Evolutionary conservation across 2,113 vertebrate species (phyloP), one percentile per base, ranked within the genome.

Genomic region (Arothron firmamentum): DNA sequence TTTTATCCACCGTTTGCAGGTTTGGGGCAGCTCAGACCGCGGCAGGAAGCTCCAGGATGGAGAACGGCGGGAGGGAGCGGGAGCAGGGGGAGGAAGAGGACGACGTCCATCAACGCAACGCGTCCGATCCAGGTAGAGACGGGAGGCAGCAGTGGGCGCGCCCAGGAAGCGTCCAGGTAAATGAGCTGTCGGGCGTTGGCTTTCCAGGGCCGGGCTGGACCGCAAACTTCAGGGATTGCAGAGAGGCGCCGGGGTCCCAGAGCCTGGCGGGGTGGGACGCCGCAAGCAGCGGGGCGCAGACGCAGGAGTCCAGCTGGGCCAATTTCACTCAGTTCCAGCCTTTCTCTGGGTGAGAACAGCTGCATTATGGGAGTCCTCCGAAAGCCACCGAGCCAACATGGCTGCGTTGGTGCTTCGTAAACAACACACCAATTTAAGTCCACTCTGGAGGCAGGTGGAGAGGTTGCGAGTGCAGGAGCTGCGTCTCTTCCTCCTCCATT

Each of bases 311-410:
- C 16, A 92, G 93, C 59, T 97, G 95, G 96, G 94, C 95, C 59
- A 93, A 89, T 72, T 98, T 98, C 66, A 90, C 94, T 0, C 94
- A 96, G 87, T 96, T 97, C 80, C 95, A 97, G 81, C 93, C 94
- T 12, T 95, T 96, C 81, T 93, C 93, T 72, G 93, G 96, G 96
- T 97, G 61, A 90, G 88, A n/a, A 48, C 47, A 28, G 25, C 25
- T 28, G n/a, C n/a, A n/a, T n/a, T n/a, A n/a, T n/a, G n/a, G n/a
- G n/a, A n/a, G n/a, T n/a, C n/a, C n/a, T n/a, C n/a, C n/a, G n/a
- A n/a, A n/a, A n/a, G n/a, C n/a, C n/a, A n/a, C n/a, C n/a, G n/a
- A n/a, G n/a, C n/a, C n/a, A n/a, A n/a, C n/a, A n/a, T n/a, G n/a
- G n/a, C n/a, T n/a, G n/a, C n/a, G n/a, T n/a, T n/a, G n/a, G n/a